phyloP scores from a whole-genome alignment of 2,113 vertebrate genomes.

The Diphyllodes magnificus region DNA sequence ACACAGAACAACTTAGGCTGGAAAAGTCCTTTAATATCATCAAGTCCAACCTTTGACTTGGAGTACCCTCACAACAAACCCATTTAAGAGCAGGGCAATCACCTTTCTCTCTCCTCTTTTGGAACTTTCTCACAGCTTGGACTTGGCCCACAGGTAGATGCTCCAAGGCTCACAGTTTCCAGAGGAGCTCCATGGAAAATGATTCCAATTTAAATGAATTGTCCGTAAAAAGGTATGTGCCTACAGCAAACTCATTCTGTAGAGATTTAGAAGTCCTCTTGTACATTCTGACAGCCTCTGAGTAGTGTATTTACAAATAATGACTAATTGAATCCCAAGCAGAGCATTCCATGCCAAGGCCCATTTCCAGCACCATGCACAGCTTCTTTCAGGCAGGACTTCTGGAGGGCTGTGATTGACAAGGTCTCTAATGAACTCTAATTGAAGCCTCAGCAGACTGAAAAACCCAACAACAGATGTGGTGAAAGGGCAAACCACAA shows the following conservation, averaged over 20 bases:
- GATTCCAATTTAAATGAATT: background rate
- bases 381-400: constrained; percentile 8
- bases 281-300: background rate
- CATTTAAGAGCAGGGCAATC: background rate
- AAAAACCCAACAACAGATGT: constrained; percentile 46
- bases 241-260: background rate
- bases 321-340: background rate
- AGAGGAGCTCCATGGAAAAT: background rate
- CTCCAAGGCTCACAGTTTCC: background rate
- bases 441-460: constrained; percentile 49
- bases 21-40: background rate
- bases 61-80: background rate
- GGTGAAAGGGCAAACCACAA: constrained; percentile 47
- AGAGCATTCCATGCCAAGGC: background rate
- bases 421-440: constrained; percentile 69
- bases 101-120: rapidly evolving
- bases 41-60: background rate
- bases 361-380: background rate
- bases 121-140: background rate
- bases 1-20: background rate
- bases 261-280: background rate
- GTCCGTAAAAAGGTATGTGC: background rate
- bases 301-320: background rate
- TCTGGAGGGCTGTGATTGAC: constrained; percentile 58
- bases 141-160: background rate